Evolutionary conservation across 2,888 invertebrate species (phyloP).

Genomic region (Sylvicola cinctus): DNA sequence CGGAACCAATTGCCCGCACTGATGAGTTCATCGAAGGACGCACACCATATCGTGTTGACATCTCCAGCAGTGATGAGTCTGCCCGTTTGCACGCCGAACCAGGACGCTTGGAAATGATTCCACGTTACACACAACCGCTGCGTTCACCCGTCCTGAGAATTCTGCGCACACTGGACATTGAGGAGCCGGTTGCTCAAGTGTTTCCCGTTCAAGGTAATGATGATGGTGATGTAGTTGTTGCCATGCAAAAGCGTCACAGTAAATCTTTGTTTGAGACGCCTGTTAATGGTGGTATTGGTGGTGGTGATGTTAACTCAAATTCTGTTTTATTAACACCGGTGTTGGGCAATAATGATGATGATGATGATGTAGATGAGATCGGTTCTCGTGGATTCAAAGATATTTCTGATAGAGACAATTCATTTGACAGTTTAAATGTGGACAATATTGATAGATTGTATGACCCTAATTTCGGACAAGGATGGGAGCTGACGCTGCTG

Average conservation of each 20-base stretch:
- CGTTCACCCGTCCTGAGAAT: background rate
- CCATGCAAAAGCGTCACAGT: background rate
- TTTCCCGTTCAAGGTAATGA: background rate
- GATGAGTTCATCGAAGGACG: conserved; percentile 43
- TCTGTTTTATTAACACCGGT: conserved; percentile 3
- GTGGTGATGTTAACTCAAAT: conserved; percentile 4
- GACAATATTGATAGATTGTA: conserved; percentile 5
- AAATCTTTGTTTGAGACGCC: conserved; percentile 1
- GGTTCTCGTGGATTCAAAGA: conserved; percentile 1
- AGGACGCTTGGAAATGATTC: too few species aligned
- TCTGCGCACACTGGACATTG: background rate
- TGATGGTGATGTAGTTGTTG: background rate
- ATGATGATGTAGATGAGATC: background rate
- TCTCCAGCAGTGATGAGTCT: conserved; percentile 16
- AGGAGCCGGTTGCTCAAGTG: background rate
- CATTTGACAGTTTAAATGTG: conserved; percentile 7
- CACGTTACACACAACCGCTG: too few species aligned
- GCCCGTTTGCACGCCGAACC: background rate
- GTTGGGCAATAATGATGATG: background rate
- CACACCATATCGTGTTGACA: conserved; percentile 47
- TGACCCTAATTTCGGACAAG: conserved; percentile 10
- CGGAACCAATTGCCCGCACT: conserved; percentile 11
- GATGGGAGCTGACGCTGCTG: conserved; percentile 32
- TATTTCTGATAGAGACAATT: conserved; percentile 5
- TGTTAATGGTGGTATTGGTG: too few species aligned